phyloP scores from a whole-genome alignment of 2,113 vertebrate genomes.

The Nycticebus coucang region DNA sequence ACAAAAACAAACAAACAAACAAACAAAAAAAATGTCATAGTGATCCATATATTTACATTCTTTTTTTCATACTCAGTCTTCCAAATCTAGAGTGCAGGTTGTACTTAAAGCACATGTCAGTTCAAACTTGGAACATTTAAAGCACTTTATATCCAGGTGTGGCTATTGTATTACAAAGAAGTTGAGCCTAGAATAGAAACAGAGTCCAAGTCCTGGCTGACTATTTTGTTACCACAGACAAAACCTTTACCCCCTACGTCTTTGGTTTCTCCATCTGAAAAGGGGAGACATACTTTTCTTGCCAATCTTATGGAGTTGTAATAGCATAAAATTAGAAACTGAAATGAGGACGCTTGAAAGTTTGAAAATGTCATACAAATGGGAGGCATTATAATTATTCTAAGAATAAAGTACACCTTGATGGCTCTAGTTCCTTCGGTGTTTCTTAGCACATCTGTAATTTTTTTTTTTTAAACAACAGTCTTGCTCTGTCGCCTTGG shows the following conservation, averaged over 20 bases:
- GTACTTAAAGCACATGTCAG: background rate
- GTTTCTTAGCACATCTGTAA: background rate
- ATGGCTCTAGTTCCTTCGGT: background rate
- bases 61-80: background rate
- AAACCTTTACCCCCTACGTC: background rate
- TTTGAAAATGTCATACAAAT: slow-evolving; percentile 20
- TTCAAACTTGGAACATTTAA: background rate
- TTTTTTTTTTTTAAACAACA: background rate
- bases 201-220: background rate
- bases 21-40: too few relatives aligned
- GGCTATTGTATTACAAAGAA: background rate
- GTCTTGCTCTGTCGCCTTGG: too few relatives aligned
- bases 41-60: background rate
- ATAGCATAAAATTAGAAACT: slow-evolving; percentile 40
- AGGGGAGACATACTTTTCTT: background rate
- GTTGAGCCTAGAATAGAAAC: background rate
- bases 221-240: background rate
- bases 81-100: background rate
- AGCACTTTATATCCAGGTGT: background rate
- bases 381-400: slow-evolving; percentile 41
- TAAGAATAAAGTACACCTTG: slow-evolving; percentile 28
- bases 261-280: slow-evolving; percentile 36
- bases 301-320: background rate
- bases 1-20: too few relatives aligned
- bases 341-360: slow-evolving; percentile 32